Percentiles rank a stretch among this genome's conserved stretches.
phyloP scores from a whole-genome alignment of 2,797 vertebrate genomes.

The Oreortyx pictus region DNA sequence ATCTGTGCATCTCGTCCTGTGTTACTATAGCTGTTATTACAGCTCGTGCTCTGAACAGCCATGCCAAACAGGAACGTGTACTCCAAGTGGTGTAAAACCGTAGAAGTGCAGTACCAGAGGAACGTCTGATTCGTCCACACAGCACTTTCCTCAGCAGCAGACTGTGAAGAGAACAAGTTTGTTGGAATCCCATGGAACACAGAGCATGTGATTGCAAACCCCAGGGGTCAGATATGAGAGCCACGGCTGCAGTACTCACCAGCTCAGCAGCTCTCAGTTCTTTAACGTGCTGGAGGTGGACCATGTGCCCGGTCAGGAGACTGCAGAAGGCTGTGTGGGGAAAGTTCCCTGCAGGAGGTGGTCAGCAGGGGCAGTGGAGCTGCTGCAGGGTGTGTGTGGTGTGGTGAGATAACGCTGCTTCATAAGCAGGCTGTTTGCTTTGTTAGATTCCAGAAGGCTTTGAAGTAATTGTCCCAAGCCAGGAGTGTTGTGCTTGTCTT shows the following conservation, averaged over 20 bases:
- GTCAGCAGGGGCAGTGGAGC: neutral
- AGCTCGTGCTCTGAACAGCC: neutral
- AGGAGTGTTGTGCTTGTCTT: neutral
- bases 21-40: neutral
- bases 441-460: neutral
- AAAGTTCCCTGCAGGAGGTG: neutral
- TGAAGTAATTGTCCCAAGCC: neutral
- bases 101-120: neutral
- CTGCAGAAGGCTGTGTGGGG: neutral
- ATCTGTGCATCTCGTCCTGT: neutral
- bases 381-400: neutral
- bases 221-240: neutral
- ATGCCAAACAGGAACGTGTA: neutral
- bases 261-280: neutral
- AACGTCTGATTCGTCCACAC: neutral
- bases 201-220: neutral
- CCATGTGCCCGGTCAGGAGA: neutral
- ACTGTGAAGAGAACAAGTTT: neutral
- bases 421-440: neutral
- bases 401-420: neutral
- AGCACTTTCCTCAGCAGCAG: neutral
- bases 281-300: neutral
- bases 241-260: neutral
- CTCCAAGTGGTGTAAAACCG: neutral
- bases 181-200: neutral